These are phyloP conservation scores for Lithophane leautieri DNA, from an alignment of 2,888 invertebrate genomes.

Conservation along the genomic window DNA sequence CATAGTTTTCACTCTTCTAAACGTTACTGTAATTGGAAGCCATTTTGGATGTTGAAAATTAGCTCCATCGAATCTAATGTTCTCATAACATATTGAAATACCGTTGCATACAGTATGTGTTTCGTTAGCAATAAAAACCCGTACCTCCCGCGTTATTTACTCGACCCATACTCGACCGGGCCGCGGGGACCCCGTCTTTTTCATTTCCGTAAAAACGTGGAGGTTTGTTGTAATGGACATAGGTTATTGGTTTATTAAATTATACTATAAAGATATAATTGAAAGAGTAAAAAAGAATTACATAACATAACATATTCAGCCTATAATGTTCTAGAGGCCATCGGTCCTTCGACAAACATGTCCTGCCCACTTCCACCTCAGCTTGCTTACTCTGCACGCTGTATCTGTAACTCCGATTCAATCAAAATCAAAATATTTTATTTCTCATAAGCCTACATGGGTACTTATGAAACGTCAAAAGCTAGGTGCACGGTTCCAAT, in stretches of 20 bases:
- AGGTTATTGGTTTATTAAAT: constrained; percentile 51
- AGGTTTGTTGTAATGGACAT: constrained; percentile 71
- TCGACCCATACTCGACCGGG: constrained; percentile 52
- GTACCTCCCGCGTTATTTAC: constrained; percentile 56
- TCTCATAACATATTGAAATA: constrained; percentile 22
- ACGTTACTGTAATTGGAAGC: not conserved
- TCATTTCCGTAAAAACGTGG: constrained; percentile 77
- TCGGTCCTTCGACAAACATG: too few relatives aligned
- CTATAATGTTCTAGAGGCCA: too few relatives aligned
- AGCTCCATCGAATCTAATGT: not conserved
- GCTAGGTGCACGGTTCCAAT: too few relatives aligned
- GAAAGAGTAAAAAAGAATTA: too few relatives aligned
- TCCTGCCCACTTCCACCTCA: too few relatives aligned
- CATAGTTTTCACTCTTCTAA: not conserved
- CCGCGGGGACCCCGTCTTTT: constrained; percentile 68
- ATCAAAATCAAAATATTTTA: too few relatives aligned
- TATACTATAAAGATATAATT: not conserved
- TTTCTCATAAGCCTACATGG: too few relatives aligned
- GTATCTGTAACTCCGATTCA: too few relatives aligned
- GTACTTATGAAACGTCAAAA: too few relatives aligned
- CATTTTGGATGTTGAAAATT: not conserved
- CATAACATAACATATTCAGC: too few relatives aligned
- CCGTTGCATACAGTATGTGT: constrained; percentile 12
- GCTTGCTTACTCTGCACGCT: too few relatives aligned
- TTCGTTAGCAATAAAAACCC: constrained; percentile 55